Base-by-base conservation (phyloP, 2,888 invertebrate species). In the Acanthacorydalis orientalis region DNA sequence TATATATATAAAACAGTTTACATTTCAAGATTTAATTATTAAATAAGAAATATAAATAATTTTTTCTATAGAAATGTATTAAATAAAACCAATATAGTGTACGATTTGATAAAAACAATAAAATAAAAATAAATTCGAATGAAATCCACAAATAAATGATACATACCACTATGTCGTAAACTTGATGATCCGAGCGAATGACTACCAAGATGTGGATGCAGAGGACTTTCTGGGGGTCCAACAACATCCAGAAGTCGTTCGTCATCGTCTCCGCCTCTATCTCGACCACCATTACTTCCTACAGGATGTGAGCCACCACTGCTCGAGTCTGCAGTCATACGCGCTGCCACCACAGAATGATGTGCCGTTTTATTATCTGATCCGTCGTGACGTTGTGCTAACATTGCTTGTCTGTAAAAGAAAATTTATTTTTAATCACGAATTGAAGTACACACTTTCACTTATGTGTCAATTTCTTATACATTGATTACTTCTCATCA, bases 201-300 rank as follows among this genome's bases (percentile, higher is more conserved):
- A 48, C 65, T 61, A 16, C 69, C 61, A 47, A 65, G 64, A 50
- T 75, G 67, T 8, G 74, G 73, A 51, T 83, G 76, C 41, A 84
- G 75, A 9, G 85, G 86, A 55, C 84, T 84, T 59, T 88, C 87
- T 46, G 87, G 79, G 32, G 85, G 88, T 0, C 89, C 89, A 0
- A 90, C 90, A 23, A 90, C 90, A 65, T 90, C 90, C 60, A 90
- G 68, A 31, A 83, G 73, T 58, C 84, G 79, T 64, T 90, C 90
- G 51, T 88, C 88, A 56, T 90, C 89, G 53, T 86, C 85, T 56
- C 77, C 70, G 57, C 62, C 88, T 7, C 47, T 47, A 10, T 45
- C 43, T 31, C 12, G 39, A 12, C 44, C 42, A 9, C 43, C 54
- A 32, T 49, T 37, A 16, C 46, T 40, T 31, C 44, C 40, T 10